phyloP scores from a whole-genome alignment of 2,888 invertebrate genomes.

The Brachyptera risi region DNA sequence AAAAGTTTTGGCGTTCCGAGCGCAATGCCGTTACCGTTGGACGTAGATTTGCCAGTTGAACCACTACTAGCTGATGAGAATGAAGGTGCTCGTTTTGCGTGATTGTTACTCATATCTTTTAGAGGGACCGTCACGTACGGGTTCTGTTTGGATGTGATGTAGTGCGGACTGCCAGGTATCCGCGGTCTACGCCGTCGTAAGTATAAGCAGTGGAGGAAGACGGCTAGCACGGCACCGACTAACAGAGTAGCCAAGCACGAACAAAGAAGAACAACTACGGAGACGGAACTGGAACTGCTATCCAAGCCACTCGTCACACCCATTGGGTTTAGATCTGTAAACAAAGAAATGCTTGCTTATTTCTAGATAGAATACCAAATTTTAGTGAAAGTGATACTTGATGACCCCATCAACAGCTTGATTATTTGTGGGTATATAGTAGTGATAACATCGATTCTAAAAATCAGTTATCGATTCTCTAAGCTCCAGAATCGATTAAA shows the following conservation, averaged over 20 bases:
- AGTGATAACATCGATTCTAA: no score
- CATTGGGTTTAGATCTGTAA: slow-evolving; percentile 30
- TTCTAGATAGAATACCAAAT: no score
- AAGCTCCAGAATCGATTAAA: no score
- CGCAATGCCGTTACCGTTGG: slow-evolving; percentile 48
- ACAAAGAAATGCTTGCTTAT: no score
- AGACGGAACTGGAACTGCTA: slow-evolving; percentile 41
- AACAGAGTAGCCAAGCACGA: slow-evolving; percentile 48
- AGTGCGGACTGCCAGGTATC: slow-evolving; percentile 74
- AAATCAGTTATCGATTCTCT: no score
- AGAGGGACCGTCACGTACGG: slow-evolving; percentile 79
- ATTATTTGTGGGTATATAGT: no score
- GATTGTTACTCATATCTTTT: slow-evolving; percentile 60
- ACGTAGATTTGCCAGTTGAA: slow-evolving; percentile 46
- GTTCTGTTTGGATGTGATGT: slow-evolving; percentile 72
- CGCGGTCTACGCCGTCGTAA: slow-evolving; percentile 50
- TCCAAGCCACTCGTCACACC: slow-evolving; percentile 31
- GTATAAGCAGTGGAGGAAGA: slow-evolving; percentile 48
- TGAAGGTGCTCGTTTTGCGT: slow-evolving; percentile 63
- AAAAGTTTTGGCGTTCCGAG: slow-evolving; percentile 61
- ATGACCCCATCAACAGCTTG: no score
- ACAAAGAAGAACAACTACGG: slow-evolving; percentile 50
- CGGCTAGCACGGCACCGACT: slow-evolving; percentile 45
- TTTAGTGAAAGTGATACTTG: no score
- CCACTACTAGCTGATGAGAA: slow-evolving; percentile 46